These are phyloP conservation scores for Teleogryllus occipitalis DNA, from an alignment of 1,140 invertebrate species.

Conservation along the genomic window DNA sequence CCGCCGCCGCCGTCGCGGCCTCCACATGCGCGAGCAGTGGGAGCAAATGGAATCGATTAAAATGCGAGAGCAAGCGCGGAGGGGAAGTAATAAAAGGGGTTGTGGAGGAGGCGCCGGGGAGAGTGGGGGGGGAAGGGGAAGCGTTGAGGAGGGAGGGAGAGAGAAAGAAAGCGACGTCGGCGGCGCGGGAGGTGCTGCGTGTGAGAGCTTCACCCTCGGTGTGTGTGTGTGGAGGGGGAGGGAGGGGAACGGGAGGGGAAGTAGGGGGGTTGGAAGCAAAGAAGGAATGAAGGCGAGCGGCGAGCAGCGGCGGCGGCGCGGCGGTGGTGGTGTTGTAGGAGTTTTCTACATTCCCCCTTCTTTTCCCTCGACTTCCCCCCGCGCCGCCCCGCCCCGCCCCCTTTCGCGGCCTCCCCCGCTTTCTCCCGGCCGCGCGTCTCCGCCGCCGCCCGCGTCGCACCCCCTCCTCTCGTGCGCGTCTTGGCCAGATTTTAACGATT, in stretches of 20 bases:
- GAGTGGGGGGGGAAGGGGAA: too few species aligned
- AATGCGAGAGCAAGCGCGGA: slow-evolving; percentile 16
- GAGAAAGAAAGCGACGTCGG: too few species aligned
- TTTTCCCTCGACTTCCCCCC: background rate
- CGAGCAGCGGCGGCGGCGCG: too few species aligned
- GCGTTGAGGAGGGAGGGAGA: too few species aligned
- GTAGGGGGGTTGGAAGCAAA: background rate
- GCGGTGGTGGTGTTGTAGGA: background rate
- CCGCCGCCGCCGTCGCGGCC: too few species aligned
- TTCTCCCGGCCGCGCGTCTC: background rate
- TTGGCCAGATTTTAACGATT: slow-evolving; percentile 20
- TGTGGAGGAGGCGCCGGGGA: background rate
- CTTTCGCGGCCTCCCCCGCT: too few species aligned
- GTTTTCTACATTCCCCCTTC: background rate
- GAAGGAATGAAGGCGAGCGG: too few species aligned
- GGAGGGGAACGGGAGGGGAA: background rate
- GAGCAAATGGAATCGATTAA: slow-evolving; percentile 20
- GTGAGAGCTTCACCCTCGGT: too few species aligned
- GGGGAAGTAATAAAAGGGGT: slow-evolving; percentile 18
- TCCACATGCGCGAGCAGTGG: slow-evolving; percentile 13
- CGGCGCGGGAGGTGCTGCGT: background rate
- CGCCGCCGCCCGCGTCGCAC: background rate
- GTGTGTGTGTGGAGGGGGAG: too few species aligned
- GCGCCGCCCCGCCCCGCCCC: too few species aligned
- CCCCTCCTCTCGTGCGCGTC: background rate